phyloP scores from a whole-genome alignment of 1,140 invertebrate genomes.

The Drosophila bocki region DNA sequence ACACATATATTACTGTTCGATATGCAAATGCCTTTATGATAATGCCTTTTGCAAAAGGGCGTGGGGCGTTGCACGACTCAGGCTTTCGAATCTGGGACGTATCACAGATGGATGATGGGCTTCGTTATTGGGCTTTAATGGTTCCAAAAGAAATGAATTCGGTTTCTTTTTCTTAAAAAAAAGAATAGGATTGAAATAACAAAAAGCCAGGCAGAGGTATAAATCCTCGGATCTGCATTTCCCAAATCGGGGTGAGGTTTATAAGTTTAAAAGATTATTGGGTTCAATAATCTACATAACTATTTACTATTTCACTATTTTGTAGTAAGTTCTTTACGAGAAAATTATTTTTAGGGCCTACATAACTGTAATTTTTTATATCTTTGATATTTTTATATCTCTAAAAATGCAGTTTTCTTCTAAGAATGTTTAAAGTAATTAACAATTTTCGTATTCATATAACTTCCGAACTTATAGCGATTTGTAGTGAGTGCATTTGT shows the following conservation, averaged over 20 bases:
- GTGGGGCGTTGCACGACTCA: slow-evolving; percentile 2
- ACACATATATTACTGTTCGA: slow-evolving; percentile 34
- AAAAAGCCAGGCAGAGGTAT: slow-evolving; percentile 11
- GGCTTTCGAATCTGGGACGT: neutral
- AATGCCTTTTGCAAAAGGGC: slow-evolving; percentile 32
- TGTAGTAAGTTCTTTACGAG: neutral
- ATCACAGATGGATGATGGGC: slow-evolving; percentile 5
- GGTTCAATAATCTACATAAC: neutral
- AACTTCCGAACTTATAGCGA: no score
- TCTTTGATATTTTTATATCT: neutral
- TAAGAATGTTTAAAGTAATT: no score
- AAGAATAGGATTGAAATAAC: slow-evolving; percentile 20
- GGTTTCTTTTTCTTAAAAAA: slow-evolving; percentile 7
- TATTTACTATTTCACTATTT: neutral
- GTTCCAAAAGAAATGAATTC: slow-evolving; percentile 1
- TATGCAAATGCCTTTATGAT: slow-evolving; percentile 45
- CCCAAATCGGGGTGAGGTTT: neutral
- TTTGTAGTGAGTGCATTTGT: no score
- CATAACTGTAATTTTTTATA: no score
- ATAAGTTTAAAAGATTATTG: neutral
- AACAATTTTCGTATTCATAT: no score
- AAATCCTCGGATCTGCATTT: neutral
- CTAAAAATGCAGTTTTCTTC: no score
- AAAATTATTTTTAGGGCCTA: neutral
- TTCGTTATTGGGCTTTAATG: slow-evolving; percentile 13